Conservation (phyloP, 35 echinoderm and acorn worm species). For the Acanthaster planci region DNA sequence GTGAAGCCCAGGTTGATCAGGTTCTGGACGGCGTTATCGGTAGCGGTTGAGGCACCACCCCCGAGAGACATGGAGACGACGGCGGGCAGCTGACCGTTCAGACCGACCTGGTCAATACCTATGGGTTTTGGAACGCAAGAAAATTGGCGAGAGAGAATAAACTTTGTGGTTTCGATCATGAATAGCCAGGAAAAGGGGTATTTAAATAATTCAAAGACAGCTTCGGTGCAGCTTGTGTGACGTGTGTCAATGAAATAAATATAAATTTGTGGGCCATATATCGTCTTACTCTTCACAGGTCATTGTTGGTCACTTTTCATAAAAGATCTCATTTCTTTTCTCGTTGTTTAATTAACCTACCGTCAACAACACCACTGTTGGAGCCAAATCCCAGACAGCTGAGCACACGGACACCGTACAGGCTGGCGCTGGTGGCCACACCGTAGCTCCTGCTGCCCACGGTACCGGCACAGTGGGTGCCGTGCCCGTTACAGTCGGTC, state of each 20-base stretch:
- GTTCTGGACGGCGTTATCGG: slow-evolving; percentile 57
- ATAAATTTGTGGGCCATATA: no score
- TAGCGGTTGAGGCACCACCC: slow-evolving; percentile 63
- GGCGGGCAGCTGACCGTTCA: slow-evolving; percentile 44
- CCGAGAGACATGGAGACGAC: slow-evolving; percentile 87
- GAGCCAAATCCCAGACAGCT: slow-evolving; percentile 1
- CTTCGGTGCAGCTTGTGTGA: no score
- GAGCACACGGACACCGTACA: slow-evolving; percentile 49
- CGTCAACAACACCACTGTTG: slow-evolving; percentile 10
- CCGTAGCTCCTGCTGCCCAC: slow-evolving; percentile 29
- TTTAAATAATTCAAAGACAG: no score
- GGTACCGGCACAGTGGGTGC: slow-evolving; percentile 36
- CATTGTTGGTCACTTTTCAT: no score
- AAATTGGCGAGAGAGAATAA: no score
- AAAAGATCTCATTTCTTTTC: no score
- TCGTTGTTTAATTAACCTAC: neutral
- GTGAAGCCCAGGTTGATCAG: slow-evolving; percentile 69
- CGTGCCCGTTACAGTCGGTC: slow-evolving; percentile 37
- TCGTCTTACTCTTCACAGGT: no score
- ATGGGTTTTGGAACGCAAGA: neutral
- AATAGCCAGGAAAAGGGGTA: no score
- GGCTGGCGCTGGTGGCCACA: slow-evolving; percentile 17
- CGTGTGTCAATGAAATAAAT: no score
- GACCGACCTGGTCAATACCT: slow-evolving; percentile 74
- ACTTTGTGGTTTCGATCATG: no score